Conservation (phyloP, 1,140 invertebrate species). For the Euwallacea fornicatus region DNA sequence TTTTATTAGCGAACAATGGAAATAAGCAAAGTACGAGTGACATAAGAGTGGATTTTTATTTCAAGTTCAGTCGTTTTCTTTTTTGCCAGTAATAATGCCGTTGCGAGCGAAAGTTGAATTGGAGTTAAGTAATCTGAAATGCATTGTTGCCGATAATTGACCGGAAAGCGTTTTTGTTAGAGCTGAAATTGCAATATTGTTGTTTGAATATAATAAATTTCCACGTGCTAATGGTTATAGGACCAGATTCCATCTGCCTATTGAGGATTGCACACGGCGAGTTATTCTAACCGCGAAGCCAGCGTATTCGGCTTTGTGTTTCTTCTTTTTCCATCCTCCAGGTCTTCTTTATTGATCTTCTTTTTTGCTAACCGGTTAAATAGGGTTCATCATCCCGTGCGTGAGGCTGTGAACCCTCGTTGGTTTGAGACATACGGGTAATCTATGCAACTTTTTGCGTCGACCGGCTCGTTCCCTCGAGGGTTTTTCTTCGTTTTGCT, state of each 20-base stretch:
- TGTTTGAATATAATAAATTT: too few relatives aligned
- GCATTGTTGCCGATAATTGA: too few relatives aligned
- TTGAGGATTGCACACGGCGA: too few relatives aligned
- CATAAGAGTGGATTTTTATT: conserved; percentile 23
- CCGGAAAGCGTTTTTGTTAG: too few relatives aligned
- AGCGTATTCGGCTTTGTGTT: neutral
- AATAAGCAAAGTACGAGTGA: conserved; percentile 21
- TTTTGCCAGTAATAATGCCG: conserved; percentile 13
- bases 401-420: conserved; percentile 32
- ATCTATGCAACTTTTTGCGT: conserved; percentile 29
- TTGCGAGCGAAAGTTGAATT: conserved; percentile 25
- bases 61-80: conserved; percentile 22
- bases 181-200: too few relatives aligned
- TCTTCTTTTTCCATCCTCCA: conserved; percentile 24
- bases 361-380: conserved; percentile 36
- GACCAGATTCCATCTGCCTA: too few relatives aligned
- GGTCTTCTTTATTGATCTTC: conserved; percentile 34
- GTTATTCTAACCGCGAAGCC: neutral
- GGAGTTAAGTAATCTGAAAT: conserved; percentile 4
- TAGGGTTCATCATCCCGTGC: conserved; percentile 36
- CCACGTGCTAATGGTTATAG: too few relatives aligned
- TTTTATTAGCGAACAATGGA: conserved; percentile 17
- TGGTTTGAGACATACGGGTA: conserved; percentile 20
- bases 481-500: conserved; percentile 21
- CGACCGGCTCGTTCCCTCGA: conserved; percentile 12